Evolutionary conservation across 2,797 vertebrate species (phyloP).

Genomic region (Propithecus deckenii): DNA sequence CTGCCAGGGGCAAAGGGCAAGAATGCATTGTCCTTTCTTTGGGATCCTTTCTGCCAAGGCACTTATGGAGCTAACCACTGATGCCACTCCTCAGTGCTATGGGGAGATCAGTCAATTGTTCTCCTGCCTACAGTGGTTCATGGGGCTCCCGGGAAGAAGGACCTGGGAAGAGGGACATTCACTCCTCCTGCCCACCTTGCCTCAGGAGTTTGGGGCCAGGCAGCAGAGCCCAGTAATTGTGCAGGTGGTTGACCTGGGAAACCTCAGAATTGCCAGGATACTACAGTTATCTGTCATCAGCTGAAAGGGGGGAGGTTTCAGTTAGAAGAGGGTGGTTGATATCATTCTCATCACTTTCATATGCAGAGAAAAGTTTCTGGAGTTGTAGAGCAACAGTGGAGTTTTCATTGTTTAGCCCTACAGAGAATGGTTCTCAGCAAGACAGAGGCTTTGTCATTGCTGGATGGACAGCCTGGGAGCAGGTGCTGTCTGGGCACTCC

Average conservation of each 20-base stretch:
- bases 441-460: not conserved
- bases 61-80: not conserved
- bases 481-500: not conserved
- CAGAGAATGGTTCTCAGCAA: not conserved
- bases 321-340: not conserved
- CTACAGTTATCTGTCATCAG: not conserved
- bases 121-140: not conserved
- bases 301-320: not conserved
- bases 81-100: no score
- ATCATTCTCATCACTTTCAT: fast-evolving
- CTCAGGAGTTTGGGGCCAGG: not conserved
- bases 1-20: not conserved
- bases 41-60: not conserved
- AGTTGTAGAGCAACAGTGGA: not conserved
- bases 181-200: no score
- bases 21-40: not conserved
- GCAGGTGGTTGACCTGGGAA: not conserved
- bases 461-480: no score
- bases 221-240: not conserved
- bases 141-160: fast-evolving
- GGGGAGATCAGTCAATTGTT: not conserved
- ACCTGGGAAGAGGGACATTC: fast-evolving
- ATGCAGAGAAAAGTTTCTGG: not conserved
- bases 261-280: not conserved
- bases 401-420: not conserved